Evolutionary conservation across 2,113 vertebrate genomes (phyloP).

Genomic region (Datnioides undecimradiatus): DNA sequence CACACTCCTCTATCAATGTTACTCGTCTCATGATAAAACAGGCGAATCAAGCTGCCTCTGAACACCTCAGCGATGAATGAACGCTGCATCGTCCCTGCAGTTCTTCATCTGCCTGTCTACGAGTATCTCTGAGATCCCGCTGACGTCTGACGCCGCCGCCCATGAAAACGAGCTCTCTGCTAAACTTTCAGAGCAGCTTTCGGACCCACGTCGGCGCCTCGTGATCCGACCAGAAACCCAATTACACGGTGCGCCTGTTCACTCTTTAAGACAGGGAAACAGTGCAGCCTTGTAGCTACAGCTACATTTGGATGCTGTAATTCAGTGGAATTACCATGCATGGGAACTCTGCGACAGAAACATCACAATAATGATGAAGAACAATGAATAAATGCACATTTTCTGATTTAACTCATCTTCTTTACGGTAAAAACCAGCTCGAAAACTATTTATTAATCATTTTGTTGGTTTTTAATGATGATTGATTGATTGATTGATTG

Average conservation of each 20-base stretch:
- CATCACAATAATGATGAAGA: too few relatives aligned
- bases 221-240: background rate
- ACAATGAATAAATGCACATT: too few relatives aligned
- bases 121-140: background rate
- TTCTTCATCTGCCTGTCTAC: background rate
- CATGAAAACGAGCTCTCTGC: background rate
- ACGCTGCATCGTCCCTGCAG: background rate
- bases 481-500: too few relatives aligned
- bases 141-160: background rate
- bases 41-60: background rate
- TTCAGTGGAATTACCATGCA: background rate
- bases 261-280: background rate
- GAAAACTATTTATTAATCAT: too few relatives aligned
- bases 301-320: background rate
- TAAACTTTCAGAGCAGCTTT: background rate
- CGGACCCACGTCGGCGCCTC: background rate
- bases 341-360: too few relatives aligned
- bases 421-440: too few relatives aligned
- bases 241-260: background rate
- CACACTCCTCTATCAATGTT: too few relatives aligned
- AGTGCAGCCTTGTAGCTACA: background rate
- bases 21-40: slow-evolving; percentile 2
- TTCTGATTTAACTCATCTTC: too few relatives aligned
- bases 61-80: background rate
- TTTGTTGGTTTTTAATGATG: too few relatives aligned